Base-by-base conservation (phyloP, 2,888 invertebrate genomes). In the Hypercompe scribonia region DNA sequence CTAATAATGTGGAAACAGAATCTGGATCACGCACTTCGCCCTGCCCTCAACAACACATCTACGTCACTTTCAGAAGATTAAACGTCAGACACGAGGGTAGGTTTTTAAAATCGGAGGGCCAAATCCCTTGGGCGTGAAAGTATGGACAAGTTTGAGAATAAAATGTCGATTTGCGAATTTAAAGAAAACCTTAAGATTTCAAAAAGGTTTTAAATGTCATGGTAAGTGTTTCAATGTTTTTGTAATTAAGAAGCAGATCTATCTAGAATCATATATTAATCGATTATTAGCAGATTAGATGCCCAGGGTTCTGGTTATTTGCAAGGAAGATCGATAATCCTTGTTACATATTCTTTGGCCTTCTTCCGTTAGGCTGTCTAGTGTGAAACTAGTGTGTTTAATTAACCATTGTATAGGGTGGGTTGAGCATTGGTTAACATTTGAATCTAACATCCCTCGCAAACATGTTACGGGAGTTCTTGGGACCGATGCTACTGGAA, bases 31-130 rank as follows among this genome's bases (percentile, higher is more conserved):
- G 76, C 80, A 77, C 80, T 72, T 72, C 34, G 61, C 65, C 69
- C 65, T 67, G 24, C 58, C 65, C 58, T 69, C 73, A 72, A 72
- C 72, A 73, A 76, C 78, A 83, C 83, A 85, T 88, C 89, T 85
- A 89, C 89, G 92, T 92, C 92, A 91, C 87, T 87, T 87, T 84
- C 90, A 90, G 88, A 89, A 92, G 93, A 93, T 93, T 92, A 90
- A 91, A 90, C 86, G 90, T 91, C 91, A 89, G 88, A 88, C 80
- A 80, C 82, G 85, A 86, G 86, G 86, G 84, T 84, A 91, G 90
- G 89, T 86, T 89, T 90, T 91, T 90, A 88, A 88, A 89, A 90
- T 89, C 88, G 85, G 82, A 89, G 91, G 89, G 90, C 79, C 50
- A 71, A 75, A 70, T 79, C 83, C 77, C 84, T 78, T 81, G 82